Conservation (phyloP, 2,888 invertebrate species). For the Erynnis tages region DNA sequence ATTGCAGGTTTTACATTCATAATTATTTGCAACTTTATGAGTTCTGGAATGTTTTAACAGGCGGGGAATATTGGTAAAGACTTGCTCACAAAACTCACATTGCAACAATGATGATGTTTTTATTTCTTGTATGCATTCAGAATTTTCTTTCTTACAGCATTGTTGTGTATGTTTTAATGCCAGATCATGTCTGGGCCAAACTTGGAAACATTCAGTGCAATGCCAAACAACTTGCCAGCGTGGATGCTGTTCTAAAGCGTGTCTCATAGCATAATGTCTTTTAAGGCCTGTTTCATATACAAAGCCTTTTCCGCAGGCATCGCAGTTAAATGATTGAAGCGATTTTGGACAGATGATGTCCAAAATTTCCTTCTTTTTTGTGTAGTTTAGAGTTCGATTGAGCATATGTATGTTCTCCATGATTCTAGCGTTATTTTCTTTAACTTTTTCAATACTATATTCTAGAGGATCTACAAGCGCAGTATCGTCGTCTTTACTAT, state of each 20-base stretch:
- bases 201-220: slow-evolving; percentile 73
- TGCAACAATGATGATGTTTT: slow-evolving; percentile 70
- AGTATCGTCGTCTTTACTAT: neutral
- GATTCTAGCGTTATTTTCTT: slow-evolving; percentile 72
- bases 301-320: slow-evolving; percentile 71
- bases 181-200: slow-evolving; percentile 67
- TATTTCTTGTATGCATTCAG: slow-evolving; percentile 60
- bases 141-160: slow-evolving; percentile 56
- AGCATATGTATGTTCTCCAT: slow-evolving; percentile 75
- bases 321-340: slow-evolving; percentile 61
- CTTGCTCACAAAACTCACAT: slow-evolving; percentile 73
- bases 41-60: slow-evolving; percentile 63
- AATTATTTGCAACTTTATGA: slow-evolving; percentile 85
- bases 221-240: slow-evolving; percentile 77
- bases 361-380: slow-evolving; percentile 69
- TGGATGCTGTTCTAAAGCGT: slow-evolving; percentile 56
- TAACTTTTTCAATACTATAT: slow-evolving; percentile 69
- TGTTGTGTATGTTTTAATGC: slow-evolving; percentile 59
- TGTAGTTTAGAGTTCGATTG: slow-evolving; percentile 68
- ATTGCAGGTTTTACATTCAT: slow-evolving; percentile 82
- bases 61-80: slow-evolving; percentile 70
- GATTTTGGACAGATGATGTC: slow-evolving; percentile 59
- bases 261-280: slow-evolving; percentile 64
- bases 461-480: slow-evolving; percentile 54
- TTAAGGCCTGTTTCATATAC: slow-evolving; percentile 72